Evolutionary conservation across 2,113 vertebrate species (phyloP).

Genomic region (Odocoileus hemionus): DNA sequence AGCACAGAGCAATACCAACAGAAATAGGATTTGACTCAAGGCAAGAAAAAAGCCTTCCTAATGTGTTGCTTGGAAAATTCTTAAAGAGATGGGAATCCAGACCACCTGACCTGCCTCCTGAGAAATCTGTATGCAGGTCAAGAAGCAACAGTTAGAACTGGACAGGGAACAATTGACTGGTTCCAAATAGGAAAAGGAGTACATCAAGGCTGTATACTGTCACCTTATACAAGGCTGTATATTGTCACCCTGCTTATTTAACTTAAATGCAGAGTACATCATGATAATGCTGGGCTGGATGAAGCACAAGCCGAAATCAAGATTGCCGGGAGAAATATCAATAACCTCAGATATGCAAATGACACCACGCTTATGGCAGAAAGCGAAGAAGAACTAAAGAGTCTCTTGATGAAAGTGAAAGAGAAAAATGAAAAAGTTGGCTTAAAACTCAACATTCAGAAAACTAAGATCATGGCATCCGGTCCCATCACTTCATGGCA

Average conservation of each 20-base stretch:
- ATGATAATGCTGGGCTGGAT: background rate
- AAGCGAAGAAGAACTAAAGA: background rate
- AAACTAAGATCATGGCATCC: background rate
- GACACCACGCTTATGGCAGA: background rate
- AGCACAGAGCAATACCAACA: background rate
- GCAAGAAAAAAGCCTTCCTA: background rate
- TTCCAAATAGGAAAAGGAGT: background rate
- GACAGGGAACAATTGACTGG: background rate
- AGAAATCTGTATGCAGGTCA: background rate
- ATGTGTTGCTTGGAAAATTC: background rate
- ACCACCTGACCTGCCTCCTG: background rate
- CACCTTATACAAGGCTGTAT: no score
- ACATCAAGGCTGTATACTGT: background rate
- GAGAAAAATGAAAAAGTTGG: background rate
- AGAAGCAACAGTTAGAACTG: background rate
- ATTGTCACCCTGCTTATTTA: background rate
- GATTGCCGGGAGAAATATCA: background rate
- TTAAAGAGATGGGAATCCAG: background rate
- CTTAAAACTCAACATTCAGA: background rate
- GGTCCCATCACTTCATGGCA: rapidly evolving
- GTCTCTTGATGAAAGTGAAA: background rate
- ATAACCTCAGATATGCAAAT: background rate
- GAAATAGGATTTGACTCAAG: background rate
- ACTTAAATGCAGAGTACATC: background rate
- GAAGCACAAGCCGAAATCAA: background rate